Evolutionary conservation across 2,797 vertebrate genomes (phyloP), one percentile per base, ranked within the genome.

Genomic region (Centropyge bicolor): DNA sequence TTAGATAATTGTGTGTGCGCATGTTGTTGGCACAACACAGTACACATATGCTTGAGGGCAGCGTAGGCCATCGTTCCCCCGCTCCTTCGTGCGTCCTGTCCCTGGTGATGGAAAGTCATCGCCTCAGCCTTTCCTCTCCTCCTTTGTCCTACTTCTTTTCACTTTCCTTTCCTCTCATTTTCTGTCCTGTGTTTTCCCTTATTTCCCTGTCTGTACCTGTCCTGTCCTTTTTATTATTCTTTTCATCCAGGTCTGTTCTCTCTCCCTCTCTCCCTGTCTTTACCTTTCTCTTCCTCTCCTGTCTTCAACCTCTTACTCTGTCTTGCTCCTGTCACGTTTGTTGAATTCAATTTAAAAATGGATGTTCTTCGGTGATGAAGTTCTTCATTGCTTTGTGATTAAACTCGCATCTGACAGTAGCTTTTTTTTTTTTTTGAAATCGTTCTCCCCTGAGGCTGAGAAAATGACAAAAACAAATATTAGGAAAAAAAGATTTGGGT

Each of bases 1-100:
- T 87, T 71, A 82, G 84, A 86, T 82, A 79, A 87, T 84, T 86
- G 83, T 31, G 27, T 31, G 27, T 76, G 80, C 16, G 22, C 43
- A 68, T 85, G 80, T 64, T 81, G 78, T 78, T 78, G 85, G 68
- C 65, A 73, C 64, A n/a, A 62, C 70, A 67, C 73, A 65, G 48
- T 66, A 74, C 77, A 81, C 43, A 69, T 22, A 24, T 76, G 80
- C 83, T 78, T 74, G 52, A 40, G 80, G 81, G 74, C 60, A 69
- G 67, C 13, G 19, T 17, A 13, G 65, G 74, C 75, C 52, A 67
- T 73, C 74, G 36, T 54, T 56, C 41, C 41, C 45, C 24, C 1
- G 5, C 13, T 70, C 36, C 49, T 78, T 69, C 71, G 51, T 75
- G 76, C 72, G 59, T 55, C 46, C 13, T 74, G 38, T 62, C 31